phyloP scores from a whole-genome alignment of 2,888 invertebrate genomes.

The Chirona hameri region DNA sequence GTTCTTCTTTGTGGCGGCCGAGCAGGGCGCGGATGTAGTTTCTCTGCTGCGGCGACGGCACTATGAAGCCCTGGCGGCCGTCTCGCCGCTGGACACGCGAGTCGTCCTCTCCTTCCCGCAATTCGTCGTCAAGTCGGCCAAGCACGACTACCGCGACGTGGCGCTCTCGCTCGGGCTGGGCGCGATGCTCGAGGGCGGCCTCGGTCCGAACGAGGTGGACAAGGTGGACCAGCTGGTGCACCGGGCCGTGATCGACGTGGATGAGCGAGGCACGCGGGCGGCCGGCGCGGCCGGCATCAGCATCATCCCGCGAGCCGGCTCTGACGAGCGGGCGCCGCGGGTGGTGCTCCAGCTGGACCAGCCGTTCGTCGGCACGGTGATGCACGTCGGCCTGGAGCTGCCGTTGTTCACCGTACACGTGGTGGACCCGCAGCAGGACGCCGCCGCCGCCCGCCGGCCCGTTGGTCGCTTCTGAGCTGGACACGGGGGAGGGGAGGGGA shows the following conservation, averaged over 20 bases:
- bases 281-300: conserved; percentile 39
- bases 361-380: conserved; percentile 41
- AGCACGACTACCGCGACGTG: conserved; percentile 59
- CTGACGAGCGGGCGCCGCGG: conserved; percentile 46
- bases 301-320: conserved; percentile 42
- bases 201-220: conserved; percentile 79
- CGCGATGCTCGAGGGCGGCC: conserved; percentile 77
- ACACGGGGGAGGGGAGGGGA: too few relatives aligned
- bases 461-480: conserved; percentile 39
- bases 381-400: conserved; percentile 42
- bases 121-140: background rate
- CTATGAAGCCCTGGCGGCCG: conserved; percentile 61
- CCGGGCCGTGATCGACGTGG: conserved; percentile 69
- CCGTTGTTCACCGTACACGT: conserved; percentile 36
- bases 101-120: background rate
- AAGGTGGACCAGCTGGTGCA: conserved; percentile 68
- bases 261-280: conserved; percentile 46
- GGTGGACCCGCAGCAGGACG: conserved; percentile 56
- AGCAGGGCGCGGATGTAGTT: background rate
- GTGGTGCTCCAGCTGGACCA: conserved; percentile 39
- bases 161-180: conserved; percentile 78
- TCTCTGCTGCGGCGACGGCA: conserved; percentile 52
- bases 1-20: conserved; percentile 3
- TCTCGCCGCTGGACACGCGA: conserved; percentile 38
- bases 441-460: conserved; percentile 54